Percentiles rank a stretch among this genome's conserved stretches.
Evolutionary conservation across 2,797 vertebrate species (phyloP).

Genomic region (Poecilia gillii): DNA sequence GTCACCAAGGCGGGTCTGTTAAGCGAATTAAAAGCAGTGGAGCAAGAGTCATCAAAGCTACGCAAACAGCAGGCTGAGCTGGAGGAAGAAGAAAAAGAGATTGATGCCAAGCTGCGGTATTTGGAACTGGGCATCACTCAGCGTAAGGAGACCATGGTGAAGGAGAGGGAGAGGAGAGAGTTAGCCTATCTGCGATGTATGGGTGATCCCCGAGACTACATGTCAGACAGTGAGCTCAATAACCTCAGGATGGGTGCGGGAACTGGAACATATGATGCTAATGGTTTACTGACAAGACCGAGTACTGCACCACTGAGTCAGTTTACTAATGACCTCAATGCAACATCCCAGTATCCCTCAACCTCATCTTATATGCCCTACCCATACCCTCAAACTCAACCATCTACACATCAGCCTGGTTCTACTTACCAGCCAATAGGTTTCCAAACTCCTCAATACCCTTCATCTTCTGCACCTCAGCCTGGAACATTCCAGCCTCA

Average conservation of each 20-base stretch:
- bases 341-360: constrained; percentile 82
- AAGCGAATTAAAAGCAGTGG: constrained; percentile 95
- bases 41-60: constrained; percentile 97
- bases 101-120: constrained; percentile 97
- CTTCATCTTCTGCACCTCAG: constrained; percentile 86
- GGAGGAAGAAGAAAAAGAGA: constrained; percentile 99
- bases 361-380: constrained; percentile 87
- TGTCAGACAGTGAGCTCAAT: constrained; percentile 97
- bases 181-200: constrained; percentile 90
- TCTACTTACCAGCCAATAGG: constrained; percentile 86
- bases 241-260: constrained; percentile 86
- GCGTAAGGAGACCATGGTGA: constrained; percentile 95
- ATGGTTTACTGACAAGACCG: constrained; percentile 82
- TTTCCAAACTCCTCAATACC: constrained; percentile 87
- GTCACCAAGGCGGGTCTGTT: constrained; percentile 94
- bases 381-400: constrained; percentile 85
- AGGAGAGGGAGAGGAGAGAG: constrained; percentile 91
- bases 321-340: constrained; percentile 82
- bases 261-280: constrained; percentile 81
- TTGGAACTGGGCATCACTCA: constrained; percentile 96
- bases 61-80: constrained; percentile 98
- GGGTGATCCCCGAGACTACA: constrained; percentile 93
- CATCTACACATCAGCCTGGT: constrained; percentile 80
- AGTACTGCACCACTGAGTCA: constrained; percentile 85
- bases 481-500: constrained; percentile 89